These are phyloP conservation scores for Papilio machaon DNA, from an alignment of 1,140 invertebrate species.

Conservation along the genomic window DNA sequence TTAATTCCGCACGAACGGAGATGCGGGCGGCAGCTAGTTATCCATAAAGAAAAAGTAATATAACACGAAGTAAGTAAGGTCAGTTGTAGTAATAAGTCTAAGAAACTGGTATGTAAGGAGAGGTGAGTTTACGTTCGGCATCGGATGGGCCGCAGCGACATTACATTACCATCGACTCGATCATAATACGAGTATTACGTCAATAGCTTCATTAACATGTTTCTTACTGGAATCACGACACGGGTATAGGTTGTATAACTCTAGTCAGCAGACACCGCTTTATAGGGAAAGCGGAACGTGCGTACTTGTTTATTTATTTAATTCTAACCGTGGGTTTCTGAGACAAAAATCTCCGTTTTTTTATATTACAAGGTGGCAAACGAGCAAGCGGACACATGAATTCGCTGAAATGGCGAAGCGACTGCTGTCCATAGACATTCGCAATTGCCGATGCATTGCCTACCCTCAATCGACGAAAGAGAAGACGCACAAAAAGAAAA, in stretches of 20 bases:
- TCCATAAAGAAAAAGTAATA: no score
- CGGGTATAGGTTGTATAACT: not conserved
- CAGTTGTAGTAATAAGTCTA: not conserved
- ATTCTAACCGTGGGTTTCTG: no score
- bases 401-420: no score
- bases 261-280: not conserved
- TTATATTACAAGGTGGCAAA: no score
- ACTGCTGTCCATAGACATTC: no score
- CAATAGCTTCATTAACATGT: slow-evolving; percentile 17
- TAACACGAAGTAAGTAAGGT: no score
- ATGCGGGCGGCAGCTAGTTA: no score
- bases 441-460: no score
- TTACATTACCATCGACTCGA: slow-evolving; percentile 3
- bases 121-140: not conserved
- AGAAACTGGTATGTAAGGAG: not conserved
- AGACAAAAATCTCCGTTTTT: no score
- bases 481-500: no score
- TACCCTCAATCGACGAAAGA: no score
- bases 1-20: not conserved
- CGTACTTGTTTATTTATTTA: not conserved
- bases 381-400: no score
- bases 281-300: not conserved
- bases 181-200: not conserved
- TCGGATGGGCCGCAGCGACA: not conserved
- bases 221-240: not conserved